These are phyloP conservation scores for Agrotis clavis DNA, from an alignment of 2,888 invertebrate species.

Conservation along the genomic window DNA sequence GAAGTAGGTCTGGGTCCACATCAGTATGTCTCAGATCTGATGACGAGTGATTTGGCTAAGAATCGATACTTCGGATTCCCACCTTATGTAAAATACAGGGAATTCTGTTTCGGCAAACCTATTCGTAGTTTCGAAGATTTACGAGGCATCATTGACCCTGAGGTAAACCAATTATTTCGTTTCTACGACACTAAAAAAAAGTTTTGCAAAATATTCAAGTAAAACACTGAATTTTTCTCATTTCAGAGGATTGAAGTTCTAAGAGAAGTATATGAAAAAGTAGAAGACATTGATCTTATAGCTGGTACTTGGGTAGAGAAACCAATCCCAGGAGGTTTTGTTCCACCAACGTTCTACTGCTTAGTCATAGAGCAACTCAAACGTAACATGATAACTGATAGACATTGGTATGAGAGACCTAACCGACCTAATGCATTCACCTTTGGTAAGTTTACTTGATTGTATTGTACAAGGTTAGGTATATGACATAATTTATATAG, in stretches of 20 bases:
- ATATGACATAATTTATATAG: not conserved
- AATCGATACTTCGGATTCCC: slow-evolving; percentile 96
- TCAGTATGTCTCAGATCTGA: slow-evolving; percentile 72
- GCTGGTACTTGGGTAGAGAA: slow-evolving; percentile 96
- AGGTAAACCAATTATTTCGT: slow-evolving; percentile 62
- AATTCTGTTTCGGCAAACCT: slow-evolving; percentile 94
- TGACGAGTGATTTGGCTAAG: slow-evolving; percentile 76
- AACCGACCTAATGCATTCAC: slow-evolving; percentile 77
- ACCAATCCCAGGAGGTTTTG: slow-evolving; percentile 94
- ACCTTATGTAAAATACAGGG: slow-evolving; percentile 95
- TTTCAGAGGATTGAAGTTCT: slow-evolving; percentile 78
- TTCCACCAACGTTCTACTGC: slow-evolving; percentile 97
- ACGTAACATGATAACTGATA: slow-evolving; percentile 94
- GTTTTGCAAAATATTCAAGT: not conserved
- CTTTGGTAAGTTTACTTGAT: slow-evolving; percentile 67
- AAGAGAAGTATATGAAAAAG: slow-evolving; percentile 85
- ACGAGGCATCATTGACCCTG: slow-evolving; percentile 67
- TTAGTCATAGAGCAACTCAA: slow-evolving; percentile 96
- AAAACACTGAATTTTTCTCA: not conserved
- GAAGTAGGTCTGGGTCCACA: slow-evolving; percentile 73
- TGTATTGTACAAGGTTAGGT: slow-evolving; percentile 14
- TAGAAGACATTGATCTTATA: slow-evolving; percentile 97
- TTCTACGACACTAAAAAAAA: too few species aligned
- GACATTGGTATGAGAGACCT: slow-evolving; percentile 93
- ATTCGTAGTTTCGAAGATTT: slow-evolving; percentile 87